These are phyloP conservation scores for Drosophila asahinai DNA, from an alignment of 1,140 invertebrate genomes.

Conservation along the genomic window DNA sequence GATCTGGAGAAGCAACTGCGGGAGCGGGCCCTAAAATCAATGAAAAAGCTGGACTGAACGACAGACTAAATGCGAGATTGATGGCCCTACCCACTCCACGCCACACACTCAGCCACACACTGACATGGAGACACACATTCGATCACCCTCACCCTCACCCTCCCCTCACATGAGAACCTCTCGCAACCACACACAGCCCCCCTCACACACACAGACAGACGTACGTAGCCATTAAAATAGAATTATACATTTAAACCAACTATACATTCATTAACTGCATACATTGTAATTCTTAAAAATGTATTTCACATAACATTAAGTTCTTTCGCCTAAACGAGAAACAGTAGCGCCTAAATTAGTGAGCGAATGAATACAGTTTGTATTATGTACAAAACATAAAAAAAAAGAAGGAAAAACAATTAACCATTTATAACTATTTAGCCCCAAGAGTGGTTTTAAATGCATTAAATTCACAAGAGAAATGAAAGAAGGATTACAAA, in stretches of 20 bases:
- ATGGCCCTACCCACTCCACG: conserved; percentile 20
- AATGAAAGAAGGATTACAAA: conserved; percentile 31
- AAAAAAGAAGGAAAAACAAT: conserved; percentile 34
- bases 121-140: conserved; percentile 3
- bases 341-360: conserved; percentile 37
- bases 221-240: conserved; percentile 71
- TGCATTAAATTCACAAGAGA: conserved; percentile 20
- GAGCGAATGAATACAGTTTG: conserved; percentile 66
- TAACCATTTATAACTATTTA: conserved; percentile 35
- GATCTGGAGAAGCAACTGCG: conserved; percentile 94
- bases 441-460: conserved; percentile 52
- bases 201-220: conserved; percentile 40
- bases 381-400: conserved; percentile 74
- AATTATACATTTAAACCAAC: conserved; percentile 64
- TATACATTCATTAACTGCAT: conserved; percentile 66
- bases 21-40: conserved; percentile 92
- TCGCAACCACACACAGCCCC: not conserved
- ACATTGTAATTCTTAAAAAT: conserved; percentile 69
- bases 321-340: conserved; percentile 58
- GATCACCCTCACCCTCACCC: not conserved
- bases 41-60: conserved; percentile 86
- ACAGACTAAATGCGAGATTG: conserved; percentile 37
- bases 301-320: conserved; percentile 75
- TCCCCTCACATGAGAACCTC: conserved; percentile 8
- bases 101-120: conserved; percentile 14